A percentile compares a stretch with the other conserved stretches of the same genome.
These are phyloP conservation scores for Ahaetulla prasina DNA, from an alignment of 2,113 vertebrate species.

Conservation along the genomic window DNA sequence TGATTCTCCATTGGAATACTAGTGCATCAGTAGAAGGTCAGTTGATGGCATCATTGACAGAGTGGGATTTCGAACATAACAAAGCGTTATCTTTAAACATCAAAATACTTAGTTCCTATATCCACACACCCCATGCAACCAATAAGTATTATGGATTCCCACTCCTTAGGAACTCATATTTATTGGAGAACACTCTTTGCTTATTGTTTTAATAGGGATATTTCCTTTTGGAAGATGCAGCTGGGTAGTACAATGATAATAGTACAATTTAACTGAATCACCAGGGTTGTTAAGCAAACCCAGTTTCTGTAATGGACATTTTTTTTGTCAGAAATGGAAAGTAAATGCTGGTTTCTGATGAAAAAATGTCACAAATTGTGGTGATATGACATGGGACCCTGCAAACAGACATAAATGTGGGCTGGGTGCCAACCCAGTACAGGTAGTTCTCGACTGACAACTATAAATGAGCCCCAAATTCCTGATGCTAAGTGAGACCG, in stretches of 20 bases:
- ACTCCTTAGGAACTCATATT: not conserved
- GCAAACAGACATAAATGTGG: not conserved
- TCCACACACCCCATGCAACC: not conserved
- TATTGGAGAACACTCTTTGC: not conserved
- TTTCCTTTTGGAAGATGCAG: not conserved
- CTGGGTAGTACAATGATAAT: not conserved
- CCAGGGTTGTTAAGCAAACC: not conserved
- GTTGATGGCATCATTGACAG: not conserved
- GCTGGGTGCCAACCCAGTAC: not conserved
- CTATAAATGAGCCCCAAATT: not conserved
- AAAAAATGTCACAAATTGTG: not conserved
- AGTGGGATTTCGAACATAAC: not conserved
- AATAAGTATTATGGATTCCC: not conserved
- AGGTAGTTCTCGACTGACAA: not conserved
- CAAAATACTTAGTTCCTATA: not conserved
- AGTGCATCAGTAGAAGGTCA: not conserved
- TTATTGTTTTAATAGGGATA: not conserved
- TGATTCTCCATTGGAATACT: not conserved
- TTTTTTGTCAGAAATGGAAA: not conserved
- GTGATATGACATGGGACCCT: not conserved
- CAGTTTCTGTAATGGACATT: not conserved
- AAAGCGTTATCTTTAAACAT: no score
- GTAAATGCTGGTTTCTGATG: not conserved
- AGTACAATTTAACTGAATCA: not conserved
- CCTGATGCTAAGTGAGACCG: not conserved